Base-by-base conservation (phyloP, 2,888 invertebrate genomes). In the Empis livida region DNA sequence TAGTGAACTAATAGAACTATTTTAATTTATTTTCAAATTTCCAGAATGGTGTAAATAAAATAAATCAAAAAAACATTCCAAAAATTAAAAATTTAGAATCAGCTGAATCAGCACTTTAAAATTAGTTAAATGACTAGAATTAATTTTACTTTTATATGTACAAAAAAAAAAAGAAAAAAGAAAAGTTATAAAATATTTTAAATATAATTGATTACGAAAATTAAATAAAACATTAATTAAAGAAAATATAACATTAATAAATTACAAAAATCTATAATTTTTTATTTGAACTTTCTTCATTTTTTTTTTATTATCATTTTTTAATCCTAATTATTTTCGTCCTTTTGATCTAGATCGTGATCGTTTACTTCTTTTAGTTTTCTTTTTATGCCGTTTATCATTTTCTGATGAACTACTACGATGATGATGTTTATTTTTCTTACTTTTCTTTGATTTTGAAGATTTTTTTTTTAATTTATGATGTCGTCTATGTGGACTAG, bases 291-390 rank as follows among this genome's bases (percentile, higher is more conserved):
- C 10, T 15, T 15, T 16, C 16, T 15, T 15, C 9, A 35, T 38
- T 38, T 16, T 38, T 2, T 15, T 38, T 38, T 38, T 38, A 15
- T 15, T 16, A 16, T n/a, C n/a, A n/a, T n/a, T n/a, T n/a, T n/a
- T 40, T 23, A 40, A 20, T 27, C 13, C n/a, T 14, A 6, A 48
- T 40, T 53, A 54, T 46, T 53, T 49, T 31, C 55, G 50, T 6
- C 47, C 49, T 37, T 53, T 51, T 27, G 59, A 59, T 40, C 56
- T 50, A 14, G 69, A 61, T 31, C 67, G 57, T 13, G 65, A 64
- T 40, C 68, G 61, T 52, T 67, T 68, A 49, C 65, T 67, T 47
- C 64, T 66, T 48, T 68, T 68, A 2, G 64, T 63, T 51, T 67
- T 68, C 52, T 64, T 68, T 50, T 65, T 66, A 43, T 63, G 60